phyloP scores from a whole-genome alignment of 2,797 vertebrate genomes.

The Hemitrygon akajei region DNA sequence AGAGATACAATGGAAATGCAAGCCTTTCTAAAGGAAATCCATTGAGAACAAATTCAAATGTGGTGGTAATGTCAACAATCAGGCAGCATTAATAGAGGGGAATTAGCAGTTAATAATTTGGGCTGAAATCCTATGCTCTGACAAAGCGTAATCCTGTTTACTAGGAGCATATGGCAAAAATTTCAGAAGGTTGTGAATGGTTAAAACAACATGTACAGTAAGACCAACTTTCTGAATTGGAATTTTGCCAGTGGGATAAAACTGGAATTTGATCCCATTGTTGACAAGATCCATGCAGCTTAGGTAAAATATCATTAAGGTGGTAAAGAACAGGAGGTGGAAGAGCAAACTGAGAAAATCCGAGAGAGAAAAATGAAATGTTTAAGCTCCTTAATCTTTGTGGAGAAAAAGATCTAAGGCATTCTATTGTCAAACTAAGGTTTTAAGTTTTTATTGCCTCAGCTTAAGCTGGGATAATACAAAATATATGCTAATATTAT shows the following conservation, averaged over 20 bases:
- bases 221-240: background rate
- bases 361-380: background rate
- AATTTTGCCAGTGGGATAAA: background rate
- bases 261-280: background rate
- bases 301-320: background rate
- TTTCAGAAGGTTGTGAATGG: background rate
- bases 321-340: background rate
- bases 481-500: constrained; percentile 11
- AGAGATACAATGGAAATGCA: too few relatives aligned
- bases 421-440: background rate
- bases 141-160: background rate
- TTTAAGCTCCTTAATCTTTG: background rate
- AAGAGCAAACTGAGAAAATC: background rate
- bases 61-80: too few relatives aligned
- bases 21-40: background rate
- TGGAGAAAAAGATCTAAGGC: background rate
- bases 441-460: background rate
- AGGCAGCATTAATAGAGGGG: too few relatives aligned
- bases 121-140: background rate
- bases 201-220: background rate
- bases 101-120: too few relatives aligned
- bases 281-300: background rate
- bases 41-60: too few relatives aligned
- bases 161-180: background rate
- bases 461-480: background rate